Evolutionary conservation across 2,888 invertebrate species (phyloP).

Genomic region (Hypomecis punctinalis): DNA sequence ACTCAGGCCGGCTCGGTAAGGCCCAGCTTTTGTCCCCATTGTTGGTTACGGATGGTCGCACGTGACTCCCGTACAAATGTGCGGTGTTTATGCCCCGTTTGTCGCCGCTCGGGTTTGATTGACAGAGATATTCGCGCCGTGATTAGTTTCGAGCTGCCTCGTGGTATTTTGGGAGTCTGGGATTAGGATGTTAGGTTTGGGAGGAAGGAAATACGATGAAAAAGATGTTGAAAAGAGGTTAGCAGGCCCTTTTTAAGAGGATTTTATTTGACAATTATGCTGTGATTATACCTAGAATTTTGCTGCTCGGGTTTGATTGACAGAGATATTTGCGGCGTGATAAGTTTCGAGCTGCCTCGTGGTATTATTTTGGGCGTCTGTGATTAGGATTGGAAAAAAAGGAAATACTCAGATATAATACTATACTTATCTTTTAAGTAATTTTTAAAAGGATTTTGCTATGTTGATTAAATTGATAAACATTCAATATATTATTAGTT

Average conservation of each 20-base stretch:
- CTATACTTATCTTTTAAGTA: too few species aligned
- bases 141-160: conserved; percentile 44
- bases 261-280: conserved; percentile 58
- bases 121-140: conserved; percentile 66
- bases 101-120: conserved; percentile 66
- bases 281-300: conserved; percentile 66
- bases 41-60: conserved; percentile 74
- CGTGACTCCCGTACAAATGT: conserved; percentile 74
- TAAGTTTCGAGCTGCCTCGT: conserved; percentile 41
- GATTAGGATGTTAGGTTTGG: conserved; percentile 32
- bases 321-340: conserved; percentile 62
- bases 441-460: too few species aligned
- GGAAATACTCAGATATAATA: too few species aligned
- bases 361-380: conserved; percentile 37
- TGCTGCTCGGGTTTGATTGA: conserved; percentile 67
- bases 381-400: conserved; percentile 26
- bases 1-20: conserved; percentile 34
- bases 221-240: too few species aligned
- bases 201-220: neutral
- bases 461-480: too few species aligned
- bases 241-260: too few species aligned
- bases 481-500: conserved; percentile 56
- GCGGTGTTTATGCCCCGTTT: conserved; percentile 64
- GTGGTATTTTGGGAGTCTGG: conserved; percentile 36
- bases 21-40: conserved; percentile 55